A percentile compares a stretch with the other conserved stretches of the same genome.
These are phyloP conservation scores for Argya squamiceps DNA, from an alignment of 2,797 vertebrate species.

Conservation along the genomic window DNA sequence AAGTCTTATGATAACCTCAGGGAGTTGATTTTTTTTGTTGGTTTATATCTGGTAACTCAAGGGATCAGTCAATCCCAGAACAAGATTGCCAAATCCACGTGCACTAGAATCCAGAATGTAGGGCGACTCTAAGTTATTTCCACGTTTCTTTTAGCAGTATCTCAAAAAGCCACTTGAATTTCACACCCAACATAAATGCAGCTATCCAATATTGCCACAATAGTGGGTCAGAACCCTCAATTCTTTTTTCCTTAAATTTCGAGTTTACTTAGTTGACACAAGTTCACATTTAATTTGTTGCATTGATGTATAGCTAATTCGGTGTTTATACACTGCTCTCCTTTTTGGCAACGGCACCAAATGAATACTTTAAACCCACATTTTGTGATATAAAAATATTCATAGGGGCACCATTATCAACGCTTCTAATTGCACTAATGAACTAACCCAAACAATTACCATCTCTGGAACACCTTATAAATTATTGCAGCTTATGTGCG, in stretches of 20 bases:
- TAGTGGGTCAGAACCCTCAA: accelerated
- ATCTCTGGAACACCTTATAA: accelerated
- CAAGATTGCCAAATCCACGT: accelerated
- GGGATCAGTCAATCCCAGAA: background rate
- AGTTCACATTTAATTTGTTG: background rate
- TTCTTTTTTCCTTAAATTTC: accelerated
- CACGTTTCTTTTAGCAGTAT: background rate
- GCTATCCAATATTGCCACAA: background rate
- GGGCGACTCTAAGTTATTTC: background rate
- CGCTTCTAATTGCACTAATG: accelerated
- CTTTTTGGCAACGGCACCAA: background rate
- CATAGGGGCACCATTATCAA: accelerated
- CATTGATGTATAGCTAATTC: accelerated
- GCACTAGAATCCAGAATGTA: accelerated
- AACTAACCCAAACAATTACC: accelerated
- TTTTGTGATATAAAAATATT: accelerated
- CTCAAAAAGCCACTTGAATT: background rate
- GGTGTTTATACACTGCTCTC: background rate
- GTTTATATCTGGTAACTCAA: background rate
- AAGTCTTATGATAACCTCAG: background rate
- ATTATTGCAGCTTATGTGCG: too few species aligned
- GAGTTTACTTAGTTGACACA: background rate
- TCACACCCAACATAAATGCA: background rate
- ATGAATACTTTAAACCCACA: accelerated
- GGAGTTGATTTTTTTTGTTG: accelerated